Conservation (phyloP, 2,888 invertebrate species). For the Pyrrhosoma nymphula region DNA sequence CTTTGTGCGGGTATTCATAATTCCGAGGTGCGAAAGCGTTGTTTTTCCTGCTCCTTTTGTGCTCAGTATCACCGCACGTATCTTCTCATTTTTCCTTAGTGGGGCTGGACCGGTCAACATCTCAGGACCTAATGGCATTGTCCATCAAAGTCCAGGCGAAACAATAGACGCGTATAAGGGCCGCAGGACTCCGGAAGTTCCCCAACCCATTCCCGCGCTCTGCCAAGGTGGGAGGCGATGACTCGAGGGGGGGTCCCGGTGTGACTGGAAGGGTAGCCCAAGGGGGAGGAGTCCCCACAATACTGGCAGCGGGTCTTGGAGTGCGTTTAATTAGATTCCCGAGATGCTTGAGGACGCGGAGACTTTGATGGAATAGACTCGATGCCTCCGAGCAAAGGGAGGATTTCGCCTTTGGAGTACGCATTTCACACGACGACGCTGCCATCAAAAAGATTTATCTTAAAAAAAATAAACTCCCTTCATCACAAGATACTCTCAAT, state of each 20-base stretch:
- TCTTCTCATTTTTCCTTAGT: slow-evolving; percentile 28
- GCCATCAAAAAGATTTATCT: too few relatives aligned
- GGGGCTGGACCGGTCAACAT: not conserved
- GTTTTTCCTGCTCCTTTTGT: slow-evolving; percentile 6
- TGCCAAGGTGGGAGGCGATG: not conserved
- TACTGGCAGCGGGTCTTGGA: not conserved
- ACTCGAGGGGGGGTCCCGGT: not conserved
- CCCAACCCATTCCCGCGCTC: not conserved
- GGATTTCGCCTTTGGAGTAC: not conserved
- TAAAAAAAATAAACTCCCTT: too few relatives aligned
- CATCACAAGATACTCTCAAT: too few relatives aligned
- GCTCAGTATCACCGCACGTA: not conserved
- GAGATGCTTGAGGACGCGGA: slow-evolving; percentile 33
- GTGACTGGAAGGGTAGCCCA: not conserved
- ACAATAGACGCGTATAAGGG: slow-evolving; percentile 37
- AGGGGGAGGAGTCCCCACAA: not conserved
- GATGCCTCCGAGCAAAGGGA: not conserved
- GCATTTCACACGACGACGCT: too few relatives aligned
- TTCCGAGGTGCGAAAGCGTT: not conserved
- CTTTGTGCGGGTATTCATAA: not conserved
- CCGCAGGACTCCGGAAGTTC: not conserved
- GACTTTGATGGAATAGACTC: slow-evolving; percentile 14
- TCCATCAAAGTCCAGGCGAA: slow-evolving; percentile 54
- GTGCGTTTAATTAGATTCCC: slow-evolving; percentile 52
- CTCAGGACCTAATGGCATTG: slow-evolving; percentile 47